Evolutionary conservation across 2,797 vertebrate genomes (phyloP), one percentile per base, ranked within the genome.

Genomic region (Pseudopleuronectes americanus): DNA sequence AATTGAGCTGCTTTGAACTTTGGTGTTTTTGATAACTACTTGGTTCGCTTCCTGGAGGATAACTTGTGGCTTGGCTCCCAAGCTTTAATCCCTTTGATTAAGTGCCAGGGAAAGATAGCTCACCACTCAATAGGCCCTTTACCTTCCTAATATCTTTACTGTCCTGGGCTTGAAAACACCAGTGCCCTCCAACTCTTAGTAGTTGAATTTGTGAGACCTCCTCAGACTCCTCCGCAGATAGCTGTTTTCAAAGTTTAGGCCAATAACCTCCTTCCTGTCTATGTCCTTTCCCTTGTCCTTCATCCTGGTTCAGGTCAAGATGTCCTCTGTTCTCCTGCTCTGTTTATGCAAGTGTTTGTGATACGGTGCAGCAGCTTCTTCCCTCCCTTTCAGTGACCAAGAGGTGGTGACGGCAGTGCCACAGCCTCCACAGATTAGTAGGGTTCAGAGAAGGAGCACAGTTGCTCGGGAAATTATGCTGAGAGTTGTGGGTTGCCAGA

Each of bases 81-180:
- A 95, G 95, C 95, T 96, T 95, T 97, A 96, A 97, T 97, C 95
- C 95, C 96, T 99, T 99, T 99, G 98, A 99, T 97, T 96, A 96
- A 95, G 94, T 95, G 97, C 97, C 98, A 99, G 96, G 95, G 94
- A 96, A 95, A 87, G 95, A 99, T 96, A 97, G 94, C 94, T 94
- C 93, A 84, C 80, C 93, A 93, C 90, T 95, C 95, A 95, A 94
- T 93, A 94, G 88, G 87, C 85, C 85, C 84, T 90, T 87, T 86
- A 77, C 91, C 87, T 84, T 90, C 86, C 94, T 95, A 94, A 86
- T 94, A 94, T 95, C 95, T 95, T 93, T 93, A 92, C 93, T 93
- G 95, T 95, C 96, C 94, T 86, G 86, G 87, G 91, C 94, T 95
- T 95, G 95, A 96, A 96, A 95, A 91, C 83, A 80, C 91, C 57